A percentile compares a stretch with the other conserved stretches of the same genome.
Evolutionary conservation across 1,140 invertebrate species (phyloP).

Genomic region (Drosophila parvula): DNA sequence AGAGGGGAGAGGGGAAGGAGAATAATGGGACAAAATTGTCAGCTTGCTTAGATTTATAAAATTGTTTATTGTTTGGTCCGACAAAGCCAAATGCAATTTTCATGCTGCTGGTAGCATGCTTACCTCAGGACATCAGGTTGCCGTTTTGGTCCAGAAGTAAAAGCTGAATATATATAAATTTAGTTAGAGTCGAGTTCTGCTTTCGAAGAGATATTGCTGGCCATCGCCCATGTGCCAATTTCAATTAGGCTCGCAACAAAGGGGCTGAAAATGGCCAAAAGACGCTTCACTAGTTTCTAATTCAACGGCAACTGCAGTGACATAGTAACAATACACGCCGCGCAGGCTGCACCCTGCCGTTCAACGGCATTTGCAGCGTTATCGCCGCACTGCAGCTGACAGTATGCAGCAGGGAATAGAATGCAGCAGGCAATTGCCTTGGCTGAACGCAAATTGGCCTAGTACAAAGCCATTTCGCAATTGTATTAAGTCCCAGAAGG

Average conservation of each 20-base stretch:
- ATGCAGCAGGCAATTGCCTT: conserved; percentile 26
- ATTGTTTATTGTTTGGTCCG: conserved; percentile 39
- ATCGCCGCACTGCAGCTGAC: conserved; percentile 67
- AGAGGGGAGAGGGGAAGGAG: not conserved
- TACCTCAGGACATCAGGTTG: conserved; percentile 33
- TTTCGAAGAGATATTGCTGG: not conserved
- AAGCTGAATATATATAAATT: conserved; percentile 2
- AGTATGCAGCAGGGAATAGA: conserved; percentile 35
- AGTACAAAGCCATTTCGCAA: conserved; percentile 69
- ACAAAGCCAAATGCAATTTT: conserved; percentile 58
- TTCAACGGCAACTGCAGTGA: conserved; percentile 42
- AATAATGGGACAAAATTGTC: conserved; percentile 46
- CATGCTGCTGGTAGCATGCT: conserved; percentile 34
- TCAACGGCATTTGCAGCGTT: conserved; percentile 26
- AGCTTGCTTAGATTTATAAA: conserved; percentile 48
- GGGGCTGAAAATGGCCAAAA: conserved; percentile 3
- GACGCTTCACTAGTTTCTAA: conserved; percentile 52
- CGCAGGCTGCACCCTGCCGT: conserved; percentile 6
- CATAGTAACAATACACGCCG: conserved; percentile 6
- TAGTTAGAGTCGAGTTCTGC: conserved; percentile 2
- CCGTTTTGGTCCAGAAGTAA: conserved; percentile 1
- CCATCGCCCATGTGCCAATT: conserved; percentile 21
- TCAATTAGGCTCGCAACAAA: conserved; percentile 30
- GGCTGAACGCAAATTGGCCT: conserved; percentile 68
- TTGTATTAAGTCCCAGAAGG: conserved; percentile 67